Evolutionary conservation across 2,888 invertebrate genomes (phyloP).

Genomic region (Dicyrtoma fusca): DNA sequence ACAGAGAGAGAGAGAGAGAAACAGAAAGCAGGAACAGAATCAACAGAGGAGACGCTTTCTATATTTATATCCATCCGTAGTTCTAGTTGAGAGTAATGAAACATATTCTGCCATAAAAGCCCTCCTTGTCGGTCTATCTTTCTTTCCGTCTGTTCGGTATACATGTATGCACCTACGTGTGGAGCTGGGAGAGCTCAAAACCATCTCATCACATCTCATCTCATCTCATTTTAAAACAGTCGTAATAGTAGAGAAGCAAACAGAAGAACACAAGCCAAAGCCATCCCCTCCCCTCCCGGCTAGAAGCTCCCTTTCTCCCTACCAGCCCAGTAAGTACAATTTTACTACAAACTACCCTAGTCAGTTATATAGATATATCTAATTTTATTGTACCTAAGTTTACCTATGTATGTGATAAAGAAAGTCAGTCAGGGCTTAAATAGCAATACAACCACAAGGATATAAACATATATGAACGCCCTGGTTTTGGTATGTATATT

Average conservation of each 20-base stretch:
- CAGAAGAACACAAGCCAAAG: background rate
- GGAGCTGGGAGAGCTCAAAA: background rate
- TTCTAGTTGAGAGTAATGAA: background rate
- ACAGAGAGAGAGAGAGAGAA: background rate
- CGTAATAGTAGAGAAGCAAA: constrained; percentile 6
- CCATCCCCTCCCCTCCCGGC: background rate
- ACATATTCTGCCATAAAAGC: background rate
- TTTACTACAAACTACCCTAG: no score
- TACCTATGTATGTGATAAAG: no score
- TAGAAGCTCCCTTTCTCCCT: background rate
- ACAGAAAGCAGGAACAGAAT: no score
- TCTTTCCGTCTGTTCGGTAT: background rate
- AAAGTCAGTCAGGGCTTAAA: no score
- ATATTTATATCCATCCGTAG: no score
- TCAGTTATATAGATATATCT: no score
- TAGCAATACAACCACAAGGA: no score
- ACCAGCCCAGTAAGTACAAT: no score
- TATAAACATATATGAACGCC: no score
- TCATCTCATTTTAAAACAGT: constrained; percentile 22
- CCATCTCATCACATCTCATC: constrained; percentile 13
- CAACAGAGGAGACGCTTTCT: no score
- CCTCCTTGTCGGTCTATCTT: background rate
- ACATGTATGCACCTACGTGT: background rate
- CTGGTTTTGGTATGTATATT: no score
- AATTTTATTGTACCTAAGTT: no score